Evolutionary conservation across 2,113 vertebrate genomes (phyloP), one percentile per base, ranked within the genome.

Genomic region (Catharus minimus): DNA sequence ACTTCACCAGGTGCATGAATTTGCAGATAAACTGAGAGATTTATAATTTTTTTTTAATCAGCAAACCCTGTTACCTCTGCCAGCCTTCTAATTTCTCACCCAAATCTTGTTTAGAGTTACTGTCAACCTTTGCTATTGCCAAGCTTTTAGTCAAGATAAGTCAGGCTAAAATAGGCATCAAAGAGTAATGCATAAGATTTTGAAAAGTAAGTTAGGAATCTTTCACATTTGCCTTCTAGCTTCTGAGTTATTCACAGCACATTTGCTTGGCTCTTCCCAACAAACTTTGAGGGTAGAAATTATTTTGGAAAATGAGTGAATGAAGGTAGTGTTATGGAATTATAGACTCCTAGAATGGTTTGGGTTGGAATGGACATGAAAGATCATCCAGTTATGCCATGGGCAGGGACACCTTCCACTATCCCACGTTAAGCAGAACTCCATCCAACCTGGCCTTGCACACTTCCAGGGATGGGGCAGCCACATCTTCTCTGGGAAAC

Each of bases 161-260:
- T 93, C 86, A 95, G 89, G 69, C 86, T 90, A 89, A 95, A 95
- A 95, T 52, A 95, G 74, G 66, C 92, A 93, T 74, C 0, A 11
- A 83, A 93, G 77, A 90, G 44, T n/a, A 88, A 86, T 67, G 73
- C 12, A 4, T 81, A 81, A 90, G 62, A 22, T 49, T 94, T 71
- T 28, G 83, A 65, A 93, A 95, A 95, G 86, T 62, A 84, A 94
- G 87, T 86, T 93, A 36, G 78, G 90, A 92, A 89, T 89, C 26
- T 89, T 92, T 86, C 84, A 88, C 86, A 86, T 93, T 95, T 95
- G 81, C 92, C 83, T 96, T 95, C 86, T 90, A 92, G 69, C 66
- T 84, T 86, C 66, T 61, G 77, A 92, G 86, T 72, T 93, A 75
- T 90, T 95, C 91, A 57, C 77, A 95, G 84, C 77, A 89, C 74